phyloP scores from a whole-genome alignment of 2,888 invertebrate genomes.

The Meteorus cinctellus region DNA sequence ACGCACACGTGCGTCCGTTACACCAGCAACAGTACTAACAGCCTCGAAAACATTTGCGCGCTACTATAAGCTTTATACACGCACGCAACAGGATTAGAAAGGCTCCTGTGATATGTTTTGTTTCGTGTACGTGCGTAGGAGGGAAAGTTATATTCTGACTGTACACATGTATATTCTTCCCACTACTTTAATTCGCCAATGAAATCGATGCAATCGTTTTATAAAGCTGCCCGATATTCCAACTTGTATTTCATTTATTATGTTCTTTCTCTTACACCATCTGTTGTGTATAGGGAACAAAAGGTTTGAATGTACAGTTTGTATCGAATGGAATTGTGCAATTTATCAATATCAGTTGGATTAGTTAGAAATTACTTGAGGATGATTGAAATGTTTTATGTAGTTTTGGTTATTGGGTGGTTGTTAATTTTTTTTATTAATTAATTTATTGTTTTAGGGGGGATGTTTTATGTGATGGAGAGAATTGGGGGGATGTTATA shows the following conservation, averaged over 20 bases:
- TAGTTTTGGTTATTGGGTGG: too few species aligned
- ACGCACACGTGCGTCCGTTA: constrained; percentile 51
- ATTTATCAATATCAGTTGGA: too few species aligned
- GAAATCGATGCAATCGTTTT: constrained; percentile 32
- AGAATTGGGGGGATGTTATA: too few species aligned
- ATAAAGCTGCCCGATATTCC: constrained; percentile 28
- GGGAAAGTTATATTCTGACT: constrained; percentile 64
- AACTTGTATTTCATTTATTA: background rate
- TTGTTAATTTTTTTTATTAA: too few species aligned
- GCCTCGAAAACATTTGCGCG: constrained; percentile 64
- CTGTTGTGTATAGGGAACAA: background rate
- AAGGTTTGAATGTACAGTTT: background rate
- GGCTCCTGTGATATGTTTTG: constrained; percentile 57
- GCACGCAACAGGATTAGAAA: constrained; percentile 64
- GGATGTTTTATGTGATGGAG: too few species aligned
- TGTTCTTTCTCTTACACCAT: background rate
- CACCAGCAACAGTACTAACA: constrained; percentile 60
- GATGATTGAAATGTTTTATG: too few species aligned
- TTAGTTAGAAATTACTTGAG: too few species aligned
- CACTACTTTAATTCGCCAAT: constrained; percentile 28
- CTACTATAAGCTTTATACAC: constrained; percentile 43
- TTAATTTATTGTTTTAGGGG: too few species aligned
- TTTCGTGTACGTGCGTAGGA: constrained; percentile 62
- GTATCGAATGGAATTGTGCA: too few species aligned
- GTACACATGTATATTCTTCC: constrained; percentile 29